Percentiles rank a stretch among this genome's conserved stretches.
Evolutionary conservation across 2,113 vertebrate genomes (phyloP).

Genomic region (Eulacestoma nigropectus): DNA sequence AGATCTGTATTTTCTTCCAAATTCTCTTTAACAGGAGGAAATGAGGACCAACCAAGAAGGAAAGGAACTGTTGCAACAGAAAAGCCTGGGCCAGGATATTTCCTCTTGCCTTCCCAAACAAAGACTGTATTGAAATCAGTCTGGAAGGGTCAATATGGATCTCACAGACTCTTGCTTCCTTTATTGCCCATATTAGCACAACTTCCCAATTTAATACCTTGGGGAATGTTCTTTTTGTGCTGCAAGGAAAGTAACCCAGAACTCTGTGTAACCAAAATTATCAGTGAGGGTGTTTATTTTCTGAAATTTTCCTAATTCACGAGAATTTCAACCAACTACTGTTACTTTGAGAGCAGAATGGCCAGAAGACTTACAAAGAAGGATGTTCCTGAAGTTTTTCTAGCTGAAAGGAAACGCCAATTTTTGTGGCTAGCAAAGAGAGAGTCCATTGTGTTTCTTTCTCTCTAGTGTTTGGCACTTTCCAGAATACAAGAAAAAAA

Average conservation of each 20-base stretch:
- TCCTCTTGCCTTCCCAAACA: neutral
- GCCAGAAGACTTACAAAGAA: neutral
- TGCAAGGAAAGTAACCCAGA: neutral
- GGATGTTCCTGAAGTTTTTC: neutral
- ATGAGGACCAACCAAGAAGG: neutral
- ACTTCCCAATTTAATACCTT: neutral
- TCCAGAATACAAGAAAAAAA: neutral
- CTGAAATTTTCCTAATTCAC: neutral
- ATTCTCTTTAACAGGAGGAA: neutral
- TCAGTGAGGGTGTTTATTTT: neutral
- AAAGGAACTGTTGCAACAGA: neutral
- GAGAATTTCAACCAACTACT: neutral
- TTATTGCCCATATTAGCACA: neutral
- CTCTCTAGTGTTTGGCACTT: neutral
- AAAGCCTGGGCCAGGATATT: neutral
- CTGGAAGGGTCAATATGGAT: neutral
- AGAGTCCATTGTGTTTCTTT: slow-evolving; percentile 8
- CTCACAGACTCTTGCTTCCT: neutral
- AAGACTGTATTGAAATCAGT: neutral
- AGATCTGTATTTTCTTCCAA: neutral
- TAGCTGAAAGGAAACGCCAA: neutral
- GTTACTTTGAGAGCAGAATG: neutral
- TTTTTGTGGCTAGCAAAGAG: slow-evolving; percentile 18
- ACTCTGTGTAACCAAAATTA: neutral
- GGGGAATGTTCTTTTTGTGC: neutral